Evolutionary conservation across 2,113 vertebrate genomes (phyloP), one percentile per base, ranked within the genome.

Genomic region (Stercorarius parasiticus): DNA sequence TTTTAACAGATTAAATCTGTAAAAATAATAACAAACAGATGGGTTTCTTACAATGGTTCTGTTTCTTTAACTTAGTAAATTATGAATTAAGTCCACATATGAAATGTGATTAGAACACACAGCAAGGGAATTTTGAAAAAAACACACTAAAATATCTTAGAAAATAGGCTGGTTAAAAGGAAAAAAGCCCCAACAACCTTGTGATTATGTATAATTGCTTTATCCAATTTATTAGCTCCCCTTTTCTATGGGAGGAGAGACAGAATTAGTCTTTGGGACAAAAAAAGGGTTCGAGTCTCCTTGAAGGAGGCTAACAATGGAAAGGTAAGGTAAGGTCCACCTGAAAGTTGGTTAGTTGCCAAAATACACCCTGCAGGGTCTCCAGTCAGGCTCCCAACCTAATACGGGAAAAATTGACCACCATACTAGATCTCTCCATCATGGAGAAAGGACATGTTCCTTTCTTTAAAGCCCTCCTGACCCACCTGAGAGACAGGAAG

Each of bases 1-100:
- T 94, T 87, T 96, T 96, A 97, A 97, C 83, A 97, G 96, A 95
- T 97, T 97, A 82, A 59, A n/a, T 43, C 90, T 78, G 47, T 49
- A 56, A 90, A 96, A 91, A 49, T 82, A 94, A 91, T 84, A 96
- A 86, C 90, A 92, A 94, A 26, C 95, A 92, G 92, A 92, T 96
- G 95, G 94, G 76, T 86, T 94, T 74, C 26, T 86, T 86, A 40
- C 0, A 7, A 43, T 56, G 72, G 47, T 90, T 83, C 88, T 13
- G 6, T 88, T 93, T 36, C 92, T 95, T 67, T 45, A 64, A 74
- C 87, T 92, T 55, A 11, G 65, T 59, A 40, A 93, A 78, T 88
- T 20, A 83, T 96, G 45, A 93, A 85, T 94, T 90, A 80, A 96
- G 72, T 49, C 93, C 88, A 34, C 59, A 25, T 23, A 23, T 81